Evolutionary conservation across 2,113 vertebrate genomes (phyloP).

Genomic region (Myotis yumanensis): DNA sequence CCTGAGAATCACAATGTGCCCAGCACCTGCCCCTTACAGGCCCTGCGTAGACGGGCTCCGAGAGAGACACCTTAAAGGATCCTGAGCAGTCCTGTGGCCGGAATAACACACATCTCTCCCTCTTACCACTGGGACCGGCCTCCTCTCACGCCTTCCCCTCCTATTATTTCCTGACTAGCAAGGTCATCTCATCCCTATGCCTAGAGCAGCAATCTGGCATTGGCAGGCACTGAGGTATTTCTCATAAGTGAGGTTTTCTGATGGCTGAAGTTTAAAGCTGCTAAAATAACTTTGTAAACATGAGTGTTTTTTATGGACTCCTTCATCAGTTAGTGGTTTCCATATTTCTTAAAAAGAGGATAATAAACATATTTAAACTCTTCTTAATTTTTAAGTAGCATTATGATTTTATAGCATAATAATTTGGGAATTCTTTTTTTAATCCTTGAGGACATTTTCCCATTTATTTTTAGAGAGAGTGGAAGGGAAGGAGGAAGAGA

Average conservation of each 20-base stretch:
- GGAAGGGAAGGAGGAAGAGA: too few relatives aligned
- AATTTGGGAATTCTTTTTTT: background rate
- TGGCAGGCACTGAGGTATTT: conserved; percentile 66
- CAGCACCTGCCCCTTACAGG: background rate
- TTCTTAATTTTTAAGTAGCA: background rate
- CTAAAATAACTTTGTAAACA: background rate
- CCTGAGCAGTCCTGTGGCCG: background rate
- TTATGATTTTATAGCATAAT: background rate
- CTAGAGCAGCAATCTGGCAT: conserved; percentile 63
- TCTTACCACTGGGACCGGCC: background rate
- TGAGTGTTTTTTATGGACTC: background rate
- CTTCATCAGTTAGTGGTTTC: background rate
- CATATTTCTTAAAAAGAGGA: background rate
- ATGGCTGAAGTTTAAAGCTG: conserved; percentile 12
- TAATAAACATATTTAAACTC: background rate
- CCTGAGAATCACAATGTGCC: background rate
- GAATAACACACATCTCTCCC: background rate
- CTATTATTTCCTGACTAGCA: conserved; percentile 62
- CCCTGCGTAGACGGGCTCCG: accelerated
- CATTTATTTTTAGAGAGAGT: too few relatives aligned
- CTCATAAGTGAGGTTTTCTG: conserved; percentile 40
- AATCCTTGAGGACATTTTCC: too few relatives aligned
- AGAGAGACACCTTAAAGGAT: background rate
- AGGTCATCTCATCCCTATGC: conserved; percentile 64
- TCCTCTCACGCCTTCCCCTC: conserved; percentile 33